These are phyloP conservation scores for Oreocharis arfaki DNA, from an alignment of 2,113 vertebrate species.

Conservation along the genomic window DNA sequence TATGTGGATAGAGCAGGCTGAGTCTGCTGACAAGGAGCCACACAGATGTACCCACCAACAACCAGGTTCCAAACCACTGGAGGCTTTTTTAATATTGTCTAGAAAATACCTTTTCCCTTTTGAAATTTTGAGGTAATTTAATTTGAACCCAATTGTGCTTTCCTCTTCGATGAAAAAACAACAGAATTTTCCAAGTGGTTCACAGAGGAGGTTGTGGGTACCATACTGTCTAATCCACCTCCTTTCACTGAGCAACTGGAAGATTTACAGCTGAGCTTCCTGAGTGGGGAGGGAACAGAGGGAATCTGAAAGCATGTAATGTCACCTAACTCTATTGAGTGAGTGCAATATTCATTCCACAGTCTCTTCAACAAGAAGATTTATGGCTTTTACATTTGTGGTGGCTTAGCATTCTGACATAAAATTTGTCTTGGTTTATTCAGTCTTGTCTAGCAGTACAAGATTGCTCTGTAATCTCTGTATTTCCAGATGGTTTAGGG, in stretches of 20 bases:
- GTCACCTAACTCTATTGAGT: background rate
- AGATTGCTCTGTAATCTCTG: background rate
- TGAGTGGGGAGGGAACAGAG: background rate
- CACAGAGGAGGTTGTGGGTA: background rate
- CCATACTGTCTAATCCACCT: background rate
- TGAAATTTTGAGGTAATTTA: background rate
- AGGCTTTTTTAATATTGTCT: background rate
- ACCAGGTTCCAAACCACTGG: background rate
- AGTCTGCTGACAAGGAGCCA: background rate
- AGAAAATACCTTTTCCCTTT: background rate
- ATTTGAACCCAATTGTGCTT: background rate
- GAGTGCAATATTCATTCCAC: background rate
- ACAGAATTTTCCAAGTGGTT: background rate
- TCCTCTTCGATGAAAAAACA: background rate
- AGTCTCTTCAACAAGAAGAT: background rate
- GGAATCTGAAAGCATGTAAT: background rate
- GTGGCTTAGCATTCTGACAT: background rate
- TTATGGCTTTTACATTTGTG: background rate
- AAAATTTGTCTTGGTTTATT: background rate
- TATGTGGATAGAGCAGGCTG: background rate
- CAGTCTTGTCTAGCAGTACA: background rate
- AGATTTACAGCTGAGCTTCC: conserved; percentile 1
- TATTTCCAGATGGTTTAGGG: background rate
- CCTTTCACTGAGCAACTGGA: background rate
- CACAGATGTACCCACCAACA: background rate